A percentile compares a stretch with the other conserved stretches of the same genome.
phyloP scores from a whole-genome alignment of 2,113 vertebrate species.

The Sigmodon hispidus region DNA sequence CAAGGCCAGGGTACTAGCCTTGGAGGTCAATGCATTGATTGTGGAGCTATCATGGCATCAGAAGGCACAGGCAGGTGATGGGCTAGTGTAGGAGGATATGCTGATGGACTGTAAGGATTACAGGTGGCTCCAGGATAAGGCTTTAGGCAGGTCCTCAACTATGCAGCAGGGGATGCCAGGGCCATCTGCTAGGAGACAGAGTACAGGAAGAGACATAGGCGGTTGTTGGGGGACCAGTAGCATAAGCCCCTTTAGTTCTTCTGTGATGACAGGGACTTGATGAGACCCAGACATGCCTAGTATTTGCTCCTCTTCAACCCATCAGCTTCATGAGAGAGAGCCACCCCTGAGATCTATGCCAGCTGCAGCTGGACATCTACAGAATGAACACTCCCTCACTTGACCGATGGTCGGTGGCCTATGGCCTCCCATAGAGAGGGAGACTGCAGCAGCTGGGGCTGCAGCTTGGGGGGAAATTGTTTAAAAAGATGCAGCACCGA shows the following conservation, averaged over 20 bases:
- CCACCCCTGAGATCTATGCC: neutral
- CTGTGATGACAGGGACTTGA: neutral
- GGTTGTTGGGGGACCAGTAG: neutral
- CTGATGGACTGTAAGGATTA: neutral
- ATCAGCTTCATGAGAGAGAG: neutral
- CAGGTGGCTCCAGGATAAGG: neutral
- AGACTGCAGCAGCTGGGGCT: neutral
- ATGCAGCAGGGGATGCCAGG: neutral
- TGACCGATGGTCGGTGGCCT: neutral
- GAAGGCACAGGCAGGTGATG: neutral
- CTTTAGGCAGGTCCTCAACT: neutral
- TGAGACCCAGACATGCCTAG: neutral
- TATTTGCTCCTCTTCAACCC: neutral
- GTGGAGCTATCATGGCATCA: neutral
- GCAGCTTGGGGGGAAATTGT: neutral
- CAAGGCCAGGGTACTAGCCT: neutral
- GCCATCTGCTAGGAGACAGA: neutral
- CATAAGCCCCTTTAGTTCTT: neutral
- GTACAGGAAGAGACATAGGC: neutral
- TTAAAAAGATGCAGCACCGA: neutral
- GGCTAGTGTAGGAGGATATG: neutral
- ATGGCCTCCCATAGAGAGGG: constrained; percentile 1
- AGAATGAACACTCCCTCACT: constrained; percentile 18
- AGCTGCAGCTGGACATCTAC: neutral
- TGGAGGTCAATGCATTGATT: neutral